Base-by-base conservation (phyloP, 2,888 invertebrate species). In the Scelioninae gen. 1 region DNA sequence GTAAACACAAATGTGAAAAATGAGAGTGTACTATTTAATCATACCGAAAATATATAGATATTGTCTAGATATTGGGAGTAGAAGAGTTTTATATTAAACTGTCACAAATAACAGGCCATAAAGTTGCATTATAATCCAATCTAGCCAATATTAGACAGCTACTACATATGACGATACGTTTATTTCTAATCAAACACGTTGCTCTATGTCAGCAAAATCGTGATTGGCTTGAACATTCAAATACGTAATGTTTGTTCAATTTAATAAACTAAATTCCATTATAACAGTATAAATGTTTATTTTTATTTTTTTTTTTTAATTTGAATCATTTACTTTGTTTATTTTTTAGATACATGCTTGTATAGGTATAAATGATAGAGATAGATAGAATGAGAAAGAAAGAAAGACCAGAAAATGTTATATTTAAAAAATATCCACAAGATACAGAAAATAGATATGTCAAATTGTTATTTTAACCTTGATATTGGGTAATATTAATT, bases 71-170 rank as follows among this genome's bases (percentile, higher is more conserved):
- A 74, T 63, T 63, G 65, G 1, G 16, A 72, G 40, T 62, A 13
- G 43, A 34, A 74, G 13, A 55, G 45, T 29, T 45, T 55, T 65
- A 38, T 65, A 38, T 47, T 47, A 74, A 63, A n/a, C 65, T 8
- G 13, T 40, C 56, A 65, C 31, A 31, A 65, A 45, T 55, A 65
- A 43, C 47, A 15, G 47, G 31, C 49, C 34, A 47, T 75, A 75
- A 63, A 65, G 29, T 55, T 75, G 74, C 65, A 75, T 75, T 75
- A 75, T 75, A 75, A 75, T 56, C 65, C 56, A 63, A 63, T 65
- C 55, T 43, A 65, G 56, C 56, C 38, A 75, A 63, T 75, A 65
- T 56, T 56, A 56, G 53, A 55, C n/a, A n/a, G 45, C 55, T 32
- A n/a, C 53, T 45, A 13, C 34, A 31, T 38, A 49, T 40, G 65